phyloP scores from a whole-genome alignment of 2,888 invertebrate genomes.

The Drosophila buzzatii region DNA sequence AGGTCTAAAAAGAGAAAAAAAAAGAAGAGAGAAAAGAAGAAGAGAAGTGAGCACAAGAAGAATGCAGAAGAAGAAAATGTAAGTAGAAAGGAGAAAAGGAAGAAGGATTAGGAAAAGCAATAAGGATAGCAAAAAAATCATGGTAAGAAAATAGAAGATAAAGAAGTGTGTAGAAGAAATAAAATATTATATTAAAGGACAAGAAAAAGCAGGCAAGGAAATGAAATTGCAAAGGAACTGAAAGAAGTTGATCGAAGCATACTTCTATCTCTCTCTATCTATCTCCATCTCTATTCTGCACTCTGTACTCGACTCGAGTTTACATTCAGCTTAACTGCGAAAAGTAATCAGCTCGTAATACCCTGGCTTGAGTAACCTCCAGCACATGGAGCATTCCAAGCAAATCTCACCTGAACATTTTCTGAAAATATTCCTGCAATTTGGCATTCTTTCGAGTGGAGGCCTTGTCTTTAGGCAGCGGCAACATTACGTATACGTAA shows the following conservation, averaged over 20 bases:
- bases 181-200: neutral
- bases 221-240: neutral
- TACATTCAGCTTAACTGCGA: neutral
- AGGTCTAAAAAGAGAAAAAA: neutral
- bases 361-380: neutral
- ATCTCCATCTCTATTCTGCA: no score
- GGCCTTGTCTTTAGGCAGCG: slow-evolving; percentile 3
- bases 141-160: no score
- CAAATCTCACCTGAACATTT: neutral
- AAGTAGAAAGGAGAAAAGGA: no score
- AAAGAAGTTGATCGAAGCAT: no score
- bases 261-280: no score
- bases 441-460: slow-evolving; percentile 7
- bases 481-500: slow-evolving; percentile 47
- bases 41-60: no score
- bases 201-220: neutral
- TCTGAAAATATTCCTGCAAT: neutral
- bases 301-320: neutral
- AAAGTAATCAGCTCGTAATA: neutral
- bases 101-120: no score
- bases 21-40: neutral
- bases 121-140: no score
- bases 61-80: no score
- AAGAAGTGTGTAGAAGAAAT: neutral
- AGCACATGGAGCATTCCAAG: neutral